phyloP scores from a whole-genome alignment of 2,888 invertebrate genomes.

The Xestoiulus laeticollis region DNA sequence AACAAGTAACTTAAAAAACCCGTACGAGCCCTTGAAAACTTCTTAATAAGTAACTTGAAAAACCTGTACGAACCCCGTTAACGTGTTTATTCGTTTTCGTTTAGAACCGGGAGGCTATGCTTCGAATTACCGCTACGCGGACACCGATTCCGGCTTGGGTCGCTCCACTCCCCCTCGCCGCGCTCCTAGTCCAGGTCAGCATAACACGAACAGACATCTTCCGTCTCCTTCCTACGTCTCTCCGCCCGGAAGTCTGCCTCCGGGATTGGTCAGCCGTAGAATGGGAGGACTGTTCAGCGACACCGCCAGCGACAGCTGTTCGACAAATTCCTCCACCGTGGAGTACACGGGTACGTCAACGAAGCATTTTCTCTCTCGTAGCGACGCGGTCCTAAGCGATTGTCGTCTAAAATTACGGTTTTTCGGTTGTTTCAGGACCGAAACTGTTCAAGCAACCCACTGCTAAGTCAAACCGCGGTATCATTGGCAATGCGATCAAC shows the following conservation, averaged over 20 bases:
- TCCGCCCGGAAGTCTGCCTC: conserved; percentile 54
- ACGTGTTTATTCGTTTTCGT: background rate
- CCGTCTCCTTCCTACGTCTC: conserved; percentile 74
- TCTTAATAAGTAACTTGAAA: no score
- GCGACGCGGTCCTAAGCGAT: no score
- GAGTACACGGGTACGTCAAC: conserved; percentile 61
- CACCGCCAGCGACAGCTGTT: conserved; percentile 84
- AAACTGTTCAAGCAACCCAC: conserved; percentile 97
- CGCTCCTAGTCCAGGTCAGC: conserved; percentile 84
- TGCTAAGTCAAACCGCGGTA: conserved; percentile 95
- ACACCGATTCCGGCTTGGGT: conserved; percentile 68
- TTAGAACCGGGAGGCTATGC: conserved; percentile 24
- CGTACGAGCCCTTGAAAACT: no score
- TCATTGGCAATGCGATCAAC: conserved; percentile 97
- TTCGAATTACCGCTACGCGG: conserved; percentile 46
- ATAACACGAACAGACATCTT: conserved; percentile 72
- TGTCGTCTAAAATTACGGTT: no score
- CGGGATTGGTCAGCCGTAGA: conserved; percentile 54
- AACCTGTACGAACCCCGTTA: no score
- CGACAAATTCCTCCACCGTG: conserved; percentile 78
- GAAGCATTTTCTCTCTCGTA: conserved; percentile 53
- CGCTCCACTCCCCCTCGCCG: conserved; percentile 87
- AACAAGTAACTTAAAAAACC: no score
- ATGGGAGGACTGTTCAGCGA: conserved; percentile 64
- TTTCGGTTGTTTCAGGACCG: conserved; percentile 76